A percentile compares a stretch with the other conserved stretches of the same genome.
Evolutionary conservation across 2,888 invertebrate species (phyloP).

Genomic region (Hoplodrina ambigua): DNA sequence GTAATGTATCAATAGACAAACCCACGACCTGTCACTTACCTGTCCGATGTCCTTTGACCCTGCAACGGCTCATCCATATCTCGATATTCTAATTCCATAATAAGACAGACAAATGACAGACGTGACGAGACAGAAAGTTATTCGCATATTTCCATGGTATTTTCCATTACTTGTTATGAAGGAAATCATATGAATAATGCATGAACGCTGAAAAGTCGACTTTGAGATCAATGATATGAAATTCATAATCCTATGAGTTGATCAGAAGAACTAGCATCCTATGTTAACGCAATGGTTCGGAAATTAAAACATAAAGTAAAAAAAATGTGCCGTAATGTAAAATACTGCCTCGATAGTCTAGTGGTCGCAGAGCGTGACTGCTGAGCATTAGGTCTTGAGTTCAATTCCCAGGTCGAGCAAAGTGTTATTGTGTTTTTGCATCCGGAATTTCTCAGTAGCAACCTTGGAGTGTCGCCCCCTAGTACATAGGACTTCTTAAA

Average conservation of each 20-base stretch:
- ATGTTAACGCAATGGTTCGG: background rate
- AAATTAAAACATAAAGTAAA: no score
- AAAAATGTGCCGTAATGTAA: no score
- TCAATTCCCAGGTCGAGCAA: no score
- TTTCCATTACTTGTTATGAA: slow-evolving; percentile 48
- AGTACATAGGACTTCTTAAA: no score
- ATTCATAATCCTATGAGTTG: background rate
- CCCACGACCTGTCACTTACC: no score
- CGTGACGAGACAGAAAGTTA: slow-evolving; percentile 32
- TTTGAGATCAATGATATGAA: background rate
- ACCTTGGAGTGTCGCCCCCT: no score
- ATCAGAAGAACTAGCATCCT: background rate
- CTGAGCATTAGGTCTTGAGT: no score
- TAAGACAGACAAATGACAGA: slow-evolving; percentile 5
- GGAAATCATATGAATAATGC: slow-evolving; percentile 47
- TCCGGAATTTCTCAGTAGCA: no score
- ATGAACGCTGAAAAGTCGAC: slow-evolving; percentile 28
- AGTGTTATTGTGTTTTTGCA: no score
- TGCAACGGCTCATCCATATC: background rate
- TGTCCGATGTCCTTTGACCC: background rate
- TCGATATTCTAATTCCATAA: slow-evolving; percentile 1
- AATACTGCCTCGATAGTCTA: no score
- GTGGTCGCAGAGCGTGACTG: no score
- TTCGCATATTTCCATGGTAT: slow-evolving; percentile 44
- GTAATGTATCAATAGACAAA: no score